Evolutionary conservation across 1,140 invertebrate genomes (phyloP), one percentile per base, ranked within the genome.

Genomic region (Drosophila azteca): DNA sequence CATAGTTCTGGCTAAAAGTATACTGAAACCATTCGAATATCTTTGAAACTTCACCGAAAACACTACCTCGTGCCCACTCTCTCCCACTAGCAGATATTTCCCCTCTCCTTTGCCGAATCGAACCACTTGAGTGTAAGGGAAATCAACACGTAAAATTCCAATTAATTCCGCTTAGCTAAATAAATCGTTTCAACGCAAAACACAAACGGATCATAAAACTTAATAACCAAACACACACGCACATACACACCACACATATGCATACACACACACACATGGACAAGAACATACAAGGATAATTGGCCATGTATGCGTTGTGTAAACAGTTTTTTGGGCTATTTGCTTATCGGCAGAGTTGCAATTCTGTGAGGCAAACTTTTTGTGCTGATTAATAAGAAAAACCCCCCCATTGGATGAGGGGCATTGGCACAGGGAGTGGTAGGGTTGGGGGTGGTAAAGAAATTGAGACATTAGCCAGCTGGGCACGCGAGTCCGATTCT

Each of bases 131-230:
- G 50, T 59, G 22, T 61, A 49, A 52, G 44, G 66, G 78, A 88
- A 88, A 88, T 83, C 83, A 88, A 88, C 83, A 88, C 83, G 83
- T 88, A 88, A 88, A 88, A 88, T 77, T 88, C 83, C 83, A 83
- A 88, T 88, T 88, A 88, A 88, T 88, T 88, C 72, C 83, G 83
- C 79, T 88, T 88, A 88, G 84, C 83, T 83, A 83, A 88, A 88
- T 88, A 88, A 88, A 88, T 88, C 83, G 83, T 88, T 88, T 88
- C 84, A 61, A 83, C 71, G 71, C 83, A 79, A 87, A 83, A 87
- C 83, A 87, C 83, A 87, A 87, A 83, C 83, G 82, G 83, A 87
- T 87, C 83, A 87, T 87, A 79, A 87, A 88, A 88, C 77, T 87
- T 85, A 85, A 85, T 87, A 83, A 73, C 71, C 85, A 79, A 78